Evolutionary conservation across 2,113 vertebrate genomes (phyloP), one percentile per base, ranked within the genome.

Genomic region (Ramphastos sulfuratus): DNA sequence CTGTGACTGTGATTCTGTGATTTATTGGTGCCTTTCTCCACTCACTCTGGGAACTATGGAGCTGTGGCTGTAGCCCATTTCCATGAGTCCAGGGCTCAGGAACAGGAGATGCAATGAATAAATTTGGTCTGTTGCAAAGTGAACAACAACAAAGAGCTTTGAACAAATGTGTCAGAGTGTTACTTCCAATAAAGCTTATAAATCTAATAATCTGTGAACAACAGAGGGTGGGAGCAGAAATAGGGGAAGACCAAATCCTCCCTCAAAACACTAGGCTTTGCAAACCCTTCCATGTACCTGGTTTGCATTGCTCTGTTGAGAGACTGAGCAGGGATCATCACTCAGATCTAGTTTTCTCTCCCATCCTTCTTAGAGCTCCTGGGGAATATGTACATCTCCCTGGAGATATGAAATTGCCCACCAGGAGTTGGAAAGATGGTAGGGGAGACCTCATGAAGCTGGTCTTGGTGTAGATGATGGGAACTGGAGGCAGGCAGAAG

Each of bases 61-160:
- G 74, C 13, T 2, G 2, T 6, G 33, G 35, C n/a, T 20, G 11
- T 33, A 20, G 14, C 17, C 24, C 4, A 1, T 16, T 46, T 25
- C 15, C 21, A 35, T 0, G 0, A 15, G 6, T 13, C 4, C 15
- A 11, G 0, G 1, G 74, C 33, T 25, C 18, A 25, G 54, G 39
- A 84, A 48, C 58, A n/a, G 28, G 7, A 75, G 69, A 70, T 5
- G n/a, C 9, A 11, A 61, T 44, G 74, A 66, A 60, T 27, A 80
- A 75, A 75, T 58, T 31, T 76, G 46, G 66, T 30, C 30, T 64
- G n/a, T 48, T 60, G 30, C 55, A 74, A 24, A 21, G 28, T 60
- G n/a, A 87, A 5, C 12, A 75, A n/a, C 21, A 72, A 39, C 21
- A 28, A 58, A 54, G 10, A 42, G 8, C 21, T 33, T 44, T 67